Base-by-base conservation (phyloP, 1,140 invertebrate species). In the Drosophila auraria region DNA sequence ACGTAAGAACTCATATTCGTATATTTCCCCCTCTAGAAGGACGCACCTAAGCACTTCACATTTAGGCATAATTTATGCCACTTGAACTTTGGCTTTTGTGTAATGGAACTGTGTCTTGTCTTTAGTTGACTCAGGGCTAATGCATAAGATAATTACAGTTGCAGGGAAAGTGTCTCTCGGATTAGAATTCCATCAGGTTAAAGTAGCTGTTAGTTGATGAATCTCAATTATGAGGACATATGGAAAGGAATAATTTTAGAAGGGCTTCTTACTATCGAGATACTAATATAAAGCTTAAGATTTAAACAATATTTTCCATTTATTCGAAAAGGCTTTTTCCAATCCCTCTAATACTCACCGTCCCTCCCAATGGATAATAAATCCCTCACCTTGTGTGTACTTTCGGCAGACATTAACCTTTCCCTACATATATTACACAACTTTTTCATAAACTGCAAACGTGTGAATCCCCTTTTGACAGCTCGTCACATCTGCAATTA, bases 401-500 rank as follows among this genome's bases (percentile, higher is more conserved):
- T 23, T 56, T 23, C 7, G 14, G 20, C 14, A 38, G 33, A 11
- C 33, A 56, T 40, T 60, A 64, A 59, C 33, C 25, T 17, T 30
- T 47, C 36, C 25, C 33, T 14, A 27, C 11, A 49, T 40, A 3
- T 23, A 50, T 44, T 65, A 33, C 61, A 40, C 42, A 47, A 14
- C 36, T 45, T 30, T 33, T 65, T 40, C 62, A 25, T 62, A 51
- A 65, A 53, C 50, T 40, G n/a, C 8, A 40, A 57, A 80, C 72
- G 58, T 81, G 82, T 60, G 57, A 83, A 80, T 59, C 51, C 54
- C 14, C 38, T 44, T 58, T 83, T 83, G 69, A 69, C 64, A 71
- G 64, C 61, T 50, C 50, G 42, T 50, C 81, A 54, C 50, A 70
- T 49, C 42, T 49, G 59, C 73, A 84, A 83, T 75, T 87, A 83